Percentiles rank a stretch among this genome's conserved stretches.
These are phyloP conservation scores for Caenorhabditis inopinata DNA, from an alignment of 1,140 invertebrate genomes.

Conservation along the genomic window DNA sequence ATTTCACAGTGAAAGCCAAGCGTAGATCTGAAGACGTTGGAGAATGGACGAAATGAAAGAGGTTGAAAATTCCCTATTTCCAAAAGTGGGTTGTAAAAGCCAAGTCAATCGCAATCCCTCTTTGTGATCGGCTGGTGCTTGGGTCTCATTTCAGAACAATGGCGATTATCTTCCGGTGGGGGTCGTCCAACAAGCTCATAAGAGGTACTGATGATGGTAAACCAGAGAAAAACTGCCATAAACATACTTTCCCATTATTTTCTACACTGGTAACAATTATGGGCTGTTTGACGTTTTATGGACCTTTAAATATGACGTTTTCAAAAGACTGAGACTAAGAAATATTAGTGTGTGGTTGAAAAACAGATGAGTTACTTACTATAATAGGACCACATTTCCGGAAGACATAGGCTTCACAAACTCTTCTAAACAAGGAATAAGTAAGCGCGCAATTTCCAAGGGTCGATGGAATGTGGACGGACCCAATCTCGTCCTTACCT, in stretches of 20 bases:
- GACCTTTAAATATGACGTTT: neutral
- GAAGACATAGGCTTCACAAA: neutral
- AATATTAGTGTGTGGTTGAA: neutral
- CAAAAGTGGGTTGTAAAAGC: conserved; percentile 27
- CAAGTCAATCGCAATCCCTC: neutral
- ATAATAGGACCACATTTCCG: conserved; percentile 5
- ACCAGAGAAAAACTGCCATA: neutral
- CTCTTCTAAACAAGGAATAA: neutral
- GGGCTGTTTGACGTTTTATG: neutral
- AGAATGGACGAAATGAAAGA: neutral
- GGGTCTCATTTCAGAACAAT: conserved; percentile 5
- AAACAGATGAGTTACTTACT: conserved; percentile 1
- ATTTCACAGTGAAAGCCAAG: neutral
- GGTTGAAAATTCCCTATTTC: conserved; percentile 4
- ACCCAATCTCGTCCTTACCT: conserved; percentile 9
- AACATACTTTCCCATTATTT: neutral
- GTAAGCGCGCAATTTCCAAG: neutral
- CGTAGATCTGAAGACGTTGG: too few species aligned
- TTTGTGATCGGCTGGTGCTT: neutral
- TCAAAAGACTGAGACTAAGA: neutral
- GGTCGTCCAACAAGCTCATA: neutral
- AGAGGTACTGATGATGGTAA: neutral
- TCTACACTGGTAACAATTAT: conserved; percentile 3
- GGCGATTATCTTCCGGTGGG: conserved; percentile 14
- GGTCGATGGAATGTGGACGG: neutral